These are phyloP conservation scores for Psilopsiagon aurifrons DNA, from an alignment of 2,113 vertebrate genomes.

Conservation along the genomic window DNA sequence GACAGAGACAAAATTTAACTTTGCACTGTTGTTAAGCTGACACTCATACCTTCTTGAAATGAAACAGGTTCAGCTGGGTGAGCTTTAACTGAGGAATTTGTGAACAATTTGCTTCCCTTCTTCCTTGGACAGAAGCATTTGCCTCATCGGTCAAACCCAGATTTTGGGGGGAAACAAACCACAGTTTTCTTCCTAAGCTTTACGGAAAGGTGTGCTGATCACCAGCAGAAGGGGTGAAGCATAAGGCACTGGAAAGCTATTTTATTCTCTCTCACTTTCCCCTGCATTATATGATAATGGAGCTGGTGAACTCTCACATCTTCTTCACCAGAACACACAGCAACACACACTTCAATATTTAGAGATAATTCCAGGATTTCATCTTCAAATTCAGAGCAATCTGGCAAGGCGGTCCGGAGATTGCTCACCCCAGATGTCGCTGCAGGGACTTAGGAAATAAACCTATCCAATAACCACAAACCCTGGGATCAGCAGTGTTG, in stretches of 20 bases:
- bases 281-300: background rate
- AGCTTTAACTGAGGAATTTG: background rate
- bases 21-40: background rate
- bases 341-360: background rate
- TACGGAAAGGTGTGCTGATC: background rate
- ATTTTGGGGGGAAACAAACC: background rate
- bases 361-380: background rate
- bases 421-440: background rate
- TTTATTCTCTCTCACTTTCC: background rate
- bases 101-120: background rate
- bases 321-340: background rate
- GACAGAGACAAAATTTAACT: background rate
- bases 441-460: background rate
- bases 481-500: rapidly evolving
- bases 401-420: background rate
- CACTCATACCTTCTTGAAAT: background rate
- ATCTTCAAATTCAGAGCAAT: background rate
- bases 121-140: background rate
- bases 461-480: background rate
- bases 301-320: background rate
- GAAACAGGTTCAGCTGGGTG: background rate
- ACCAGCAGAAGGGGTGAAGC: background rate
- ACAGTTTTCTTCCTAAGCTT: background rate
- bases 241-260: background rate
- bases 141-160: background rate